Base-by-base conservation (phyloP, 2,888 invertebrate genomes). In the Agrotis puta region DNA sequence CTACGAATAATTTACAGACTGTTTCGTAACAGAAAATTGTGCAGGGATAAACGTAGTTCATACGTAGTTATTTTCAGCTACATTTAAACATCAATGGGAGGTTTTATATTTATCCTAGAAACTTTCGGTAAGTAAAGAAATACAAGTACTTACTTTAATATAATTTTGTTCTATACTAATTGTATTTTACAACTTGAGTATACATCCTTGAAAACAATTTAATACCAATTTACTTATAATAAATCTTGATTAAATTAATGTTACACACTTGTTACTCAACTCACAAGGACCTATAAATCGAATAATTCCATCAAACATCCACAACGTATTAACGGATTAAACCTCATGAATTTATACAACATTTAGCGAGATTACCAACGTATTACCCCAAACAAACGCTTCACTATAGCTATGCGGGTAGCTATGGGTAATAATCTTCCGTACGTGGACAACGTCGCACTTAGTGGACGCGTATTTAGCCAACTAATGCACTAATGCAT, bases 401-500 rank as follows among this genome's bases (percentile, higher is more conserved):
- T 56, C 2, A 0, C 47, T 58, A 57, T 66, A 81, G 54, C n/a
- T 14, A 22, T 62, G 16, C 27, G 20, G 11, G 20, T 76, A 57
- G 48, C 51, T 75, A 62, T 68, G 47, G 54, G 13, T 43, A 62
- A 72, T 81, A 72, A 79, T 81, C 83, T 81, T 75, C 75, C 47
- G 53, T 56, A 64, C 71, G 83, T 79, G 83, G 83, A 66, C 77
- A 56, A 47, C 45, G 47, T 64, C 54, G 67, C 73, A 57, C 77
- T 80, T 76, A 79, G 82, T 70, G 57, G 51, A 59, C 56, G 57
- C 69, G 74, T 80, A 66, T 80, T 83, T 81, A 74, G 77, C 74
- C 62, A 79, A 78, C 76, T 85, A 84, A 85, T 88, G 83, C 88
- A 87, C 83, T 90, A 89, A 90, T 89, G 86, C 89, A 87, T 87